phyloP scores from a whole-genome alignment of 1,140 invertebrate genomes.

The Anoplolepis gracilipes region DNA sequence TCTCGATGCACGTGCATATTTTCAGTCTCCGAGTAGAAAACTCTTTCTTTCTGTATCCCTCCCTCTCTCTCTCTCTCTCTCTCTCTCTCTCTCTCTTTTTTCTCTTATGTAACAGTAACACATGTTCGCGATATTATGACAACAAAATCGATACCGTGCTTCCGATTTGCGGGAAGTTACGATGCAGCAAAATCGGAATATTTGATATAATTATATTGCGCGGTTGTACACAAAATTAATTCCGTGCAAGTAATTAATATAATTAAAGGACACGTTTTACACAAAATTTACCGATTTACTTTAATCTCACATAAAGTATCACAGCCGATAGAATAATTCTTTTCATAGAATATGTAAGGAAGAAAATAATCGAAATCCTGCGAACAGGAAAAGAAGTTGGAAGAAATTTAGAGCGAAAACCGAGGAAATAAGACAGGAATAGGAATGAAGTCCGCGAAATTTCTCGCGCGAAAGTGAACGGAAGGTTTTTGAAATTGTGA shows the following conservation, averaged over 20 bases:
- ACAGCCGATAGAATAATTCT: not conserved
- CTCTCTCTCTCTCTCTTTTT: not conserved
- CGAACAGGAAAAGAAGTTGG: constrained; percentile 1
- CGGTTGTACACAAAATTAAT: not conserved
- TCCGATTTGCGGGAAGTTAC: not conserved
- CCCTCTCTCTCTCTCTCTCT: too few species aligned
- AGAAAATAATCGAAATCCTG: constrained; percentile 1
- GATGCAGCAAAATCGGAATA: not conserved
- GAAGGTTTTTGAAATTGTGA: constrained; percentile 57
- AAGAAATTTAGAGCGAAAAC: constrained; percentile 56
- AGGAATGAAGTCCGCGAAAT: constrained; percentile 23
- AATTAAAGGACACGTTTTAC: not conserved
- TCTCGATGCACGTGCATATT: constrained; percentile 40
- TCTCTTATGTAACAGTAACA: not conserved
- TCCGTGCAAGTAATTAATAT: not conserved
- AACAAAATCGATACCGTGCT: constrained; percentile 27
- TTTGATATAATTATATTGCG: not conserved
- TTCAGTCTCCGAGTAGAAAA: constrained; percentile 25
- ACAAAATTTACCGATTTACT: not conserved
- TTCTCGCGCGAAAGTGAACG: constrained; percentile 15
- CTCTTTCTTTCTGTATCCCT: too few species aligned
- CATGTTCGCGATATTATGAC: not conserved
- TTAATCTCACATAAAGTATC: not conserved
- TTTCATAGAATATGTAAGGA: not conserved
- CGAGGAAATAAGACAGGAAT: constrained; percentile 54